These are phyloP conservation scores for Endomychus coccineus DNA, from an alignment of 2,888 invertebrate genomes.

Conservation along the genomic window DNA sequence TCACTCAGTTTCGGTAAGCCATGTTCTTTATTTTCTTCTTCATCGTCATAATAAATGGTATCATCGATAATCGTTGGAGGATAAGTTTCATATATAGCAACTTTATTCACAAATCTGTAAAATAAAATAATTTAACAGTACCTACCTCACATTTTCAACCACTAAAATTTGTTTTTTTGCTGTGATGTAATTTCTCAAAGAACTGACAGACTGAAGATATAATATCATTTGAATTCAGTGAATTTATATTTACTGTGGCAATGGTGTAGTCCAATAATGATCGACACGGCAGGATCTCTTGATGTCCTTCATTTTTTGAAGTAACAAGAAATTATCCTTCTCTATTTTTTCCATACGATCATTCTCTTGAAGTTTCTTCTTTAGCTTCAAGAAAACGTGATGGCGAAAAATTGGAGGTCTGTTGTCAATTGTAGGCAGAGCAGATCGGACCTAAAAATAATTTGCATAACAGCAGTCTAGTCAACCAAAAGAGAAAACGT, in stretches of 20 bases:
- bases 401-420: constrained; percentile 52
- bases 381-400: constrained; percentile 59
- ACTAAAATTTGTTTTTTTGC: too few species aligned
- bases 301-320: constrained; percentile 57
- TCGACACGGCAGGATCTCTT: constrained; percentile 58
- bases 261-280: constrained; percentile 56
- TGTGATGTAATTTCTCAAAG: too few species aligned
- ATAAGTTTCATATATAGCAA: constrained; percentile 8
- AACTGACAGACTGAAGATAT: too few species aligned
- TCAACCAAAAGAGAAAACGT: too few species aligned
- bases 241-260: constrained; percentile 47
- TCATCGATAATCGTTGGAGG: constrained; percentile 7
- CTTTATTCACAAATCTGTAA: constrained; percentile 12
- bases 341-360: constrained; percentile 57
- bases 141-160: too few species aligned
- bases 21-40: constrained; percentile 12
- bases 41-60: constrained; percentile 6
- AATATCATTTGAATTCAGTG: neutral
- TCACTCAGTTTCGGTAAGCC: constrained; percentile 9
- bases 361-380: constrained; percentile 57
- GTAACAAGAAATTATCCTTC: constrained; percentile 57
- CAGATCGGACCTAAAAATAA: constrained; percentile 49
- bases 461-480: neutral
- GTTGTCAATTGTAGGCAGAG: constrained; percentile 58
- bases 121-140: neutral